Evolutionary conservation across 2,113 vertebrate species (phyloP), one percentile per base, ranked within the genome.

Genomic region (Atherinomorus stipes): DNA sequence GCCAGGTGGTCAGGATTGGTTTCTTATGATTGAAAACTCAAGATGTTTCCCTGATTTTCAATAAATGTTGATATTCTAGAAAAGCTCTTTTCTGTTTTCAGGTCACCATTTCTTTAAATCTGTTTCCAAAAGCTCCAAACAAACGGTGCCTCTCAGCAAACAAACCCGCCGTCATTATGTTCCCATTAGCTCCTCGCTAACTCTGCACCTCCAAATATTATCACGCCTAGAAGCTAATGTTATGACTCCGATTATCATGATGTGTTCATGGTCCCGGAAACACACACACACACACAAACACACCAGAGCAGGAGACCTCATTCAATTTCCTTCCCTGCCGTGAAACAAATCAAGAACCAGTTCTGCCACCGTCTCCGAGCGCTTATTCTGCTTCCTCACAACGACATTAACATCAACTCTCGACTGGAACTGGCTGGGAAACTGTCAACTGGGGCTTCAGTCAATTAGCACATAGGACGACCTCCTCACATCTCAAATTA

Each of bases 321-420:
- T 83, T 73, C 59, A 34, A 42, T 71, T 84, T 84, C 56, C 73
- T 47, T 76, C 74, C 89, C 80, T 62, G 77, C 63, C 40, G 65
- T 59, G 84, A 87, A 85, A 83, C 86, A 90, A 92, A 91, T 90
- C 84, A 88, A 80, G 86, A 90, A 87, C 79, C 73, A 84, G 84
- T 91, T 84, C 91, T 45, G n/a, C 64, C 12, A 28, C 65, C 42
- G 7, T 80, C 60, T 64, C 66, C 67, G 84, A 86, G 76, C 4
- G 62, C 78, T 69, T 38, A 72, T 47, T 57, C 50, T 60, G 71
- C 71, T 40, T 37, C 64, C 74, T 53, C 52, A 25, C 52, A 52
- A 19, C 23, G n/a, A 74, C 71, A 74, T 53, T 86, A 71, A 74
- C 67, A 87, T 70, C 67, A 79, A 67, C 70, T 28, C 64, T 73